A percentile compares a stretch with the other conserved stretches of the same genome.
Conservation (phyloP, 1,140 invertebrate species). For the Calephelis nemesis region DNA sequence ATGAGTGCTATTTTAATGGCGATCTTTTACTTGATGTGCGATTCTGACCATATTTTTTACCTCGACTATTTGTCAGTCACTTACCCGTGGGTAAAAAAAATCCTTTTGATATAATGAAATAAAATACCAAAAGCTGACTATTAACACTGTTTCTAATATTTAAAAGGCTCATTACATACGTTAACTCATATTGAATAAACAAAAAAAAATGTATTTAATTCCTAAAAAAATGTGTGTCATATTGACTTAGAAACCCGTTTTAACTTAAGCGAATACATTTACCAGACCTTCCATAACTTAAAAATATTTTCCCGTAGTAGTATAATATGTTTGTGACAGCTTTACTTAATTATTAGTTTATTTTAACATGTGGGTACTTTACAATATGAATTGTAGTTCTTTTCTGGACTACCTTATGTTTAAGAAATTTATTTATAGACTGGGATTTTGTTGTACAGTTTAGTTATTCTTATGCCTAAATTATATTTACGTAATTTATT, state of each 20-base stretch:
- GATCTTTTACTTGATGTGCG: no score
- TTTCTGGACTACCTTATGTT: constrained; percentile 4
- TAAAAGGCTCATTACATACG: no score
- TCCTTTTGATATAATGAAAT: no score
- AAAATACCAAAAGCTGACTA: no score
- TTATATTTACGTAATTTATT: constrained; percentile 79
- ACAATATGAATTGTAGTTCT: background rate
- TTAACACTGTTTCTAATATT: no score
- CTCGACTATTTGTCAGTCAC: no score
- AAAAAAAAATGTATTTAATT: no score
- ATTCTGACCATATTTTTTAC: no score
- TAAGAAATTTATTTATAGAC: constrained; percentile 38
- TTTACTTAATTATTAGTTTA: constrained; percentile 24
- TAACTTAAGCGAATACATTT: background rate
- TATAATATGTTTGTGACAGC: constrained; percentile 21
- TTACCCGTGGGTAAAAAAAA: no score
- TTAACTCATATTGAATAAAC: no score
- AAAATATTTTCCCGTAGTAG: constrained; percentile 10
- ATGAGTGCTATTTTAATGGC: no score
- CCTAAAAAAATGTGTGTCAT: background rate
- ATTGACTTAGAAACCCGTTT: background rate
- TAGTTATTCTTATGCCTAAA: constrained; percentile 64
- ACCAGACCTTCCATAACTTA: background rate
- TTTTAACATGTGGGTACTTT: constrained; percentile 17
- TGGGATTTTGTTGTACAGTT: constrained; percentile 62